Conservation (phyloP, 2,113 vertebrate genomes). For the Egretta garzetta region DNA sequence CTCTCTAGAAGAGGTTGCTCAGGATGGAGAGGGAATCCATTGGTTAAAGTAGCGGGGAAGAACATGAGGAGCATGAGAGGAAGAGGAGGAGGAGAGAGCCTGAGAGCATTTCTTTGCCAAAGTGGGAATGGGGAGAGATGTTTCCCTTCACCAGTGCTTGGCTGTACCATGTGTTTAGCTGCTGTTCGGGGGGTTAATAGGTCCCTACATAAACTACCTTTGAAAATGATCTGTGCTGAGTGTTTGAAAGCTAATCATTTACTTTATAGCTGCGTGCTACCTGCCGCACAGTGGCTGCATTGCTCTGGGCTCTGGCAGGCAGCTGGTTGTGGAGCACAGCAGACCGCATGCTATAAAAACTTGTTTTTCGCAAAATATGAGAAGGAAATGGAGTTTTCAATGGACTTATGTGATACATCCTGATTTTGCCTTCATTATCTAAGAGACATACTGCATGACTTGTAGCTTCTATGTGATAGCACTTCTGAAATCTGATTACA, state of each 20-base stretch:
- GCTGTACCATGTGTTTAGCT: not conserved
- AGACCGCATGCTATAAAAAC: not conserved
- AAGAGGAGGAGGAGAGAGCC: not conserved
- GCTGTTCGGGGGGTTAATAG: not conserved
- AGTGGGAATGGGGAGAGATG: not conserved
- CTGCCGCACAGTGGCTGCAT: not conserved
- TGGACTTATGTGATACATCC: not conserved
- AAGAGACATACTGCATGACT: constrained; percentile 25
- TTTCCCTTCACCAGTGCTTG: not conserved
- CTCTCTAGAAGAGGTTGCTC: not conserved
- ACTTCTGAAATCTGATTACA: constrained; percentile 17
- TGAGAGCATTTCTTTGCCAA: not conserved
- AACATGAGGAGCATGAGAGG: not conserved
- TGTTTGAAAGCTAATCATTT: not conserved
- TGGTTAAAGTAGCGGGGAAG: not conserved
- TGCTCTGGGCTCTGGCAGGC: not conserved
- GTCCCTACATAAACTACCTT: not conserved
- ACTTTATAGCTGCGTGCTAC: not conserved
- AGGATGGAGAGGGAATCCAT: not conserved
- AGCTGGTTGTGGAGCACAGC: not conserved
- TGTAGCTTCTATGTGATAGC: not conserved
- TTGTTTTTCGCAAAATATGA: not conserved
- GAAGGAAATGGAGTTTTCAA: constrained; percentile 1
- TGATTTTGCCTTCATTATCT: constrained; percentile 48
- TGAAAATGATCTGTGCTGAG: not conserved